These are phyloP conservation scores for Brachypterus glaber DNA, from an alignment of 2,888 invertebrate species.

Conservation along the genomic window DNA sequence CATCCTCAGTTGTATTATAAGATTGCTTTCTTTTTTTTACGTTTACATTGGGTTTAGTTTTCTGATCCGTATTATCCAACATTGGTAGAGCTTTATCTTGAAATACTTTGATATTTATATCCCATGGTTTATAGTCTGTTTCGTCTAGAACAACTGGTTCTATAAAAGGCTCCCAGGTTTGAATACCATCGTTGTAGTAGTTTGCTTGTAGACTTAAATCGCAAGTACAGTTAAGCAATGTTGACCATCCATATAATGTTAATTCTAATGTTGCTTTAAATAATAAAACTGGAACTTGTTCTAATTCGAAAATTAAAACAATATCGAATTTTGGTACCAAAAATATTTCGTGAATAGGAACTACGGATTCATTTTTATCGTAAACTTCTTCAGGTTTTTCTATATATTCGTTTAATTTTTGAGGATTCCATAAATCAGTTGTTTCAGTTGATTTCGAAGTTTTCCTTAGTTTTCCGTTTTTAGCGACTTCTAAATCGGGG, in stretches of 20 bases:
- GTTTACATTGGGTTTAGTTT: constrained; percentile 20
- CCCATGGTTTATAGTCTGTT: constrained; percentile 62
- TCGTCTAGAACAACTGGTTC: constrained; percentile 63
- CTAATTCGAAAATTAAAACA: constrained; percentile 54
- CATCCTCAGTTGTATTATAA: constrained; percentile 35
- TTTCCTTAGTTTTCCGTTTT: constrained; percentile 15
- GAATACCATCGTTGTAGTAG: constrained; percentile 37
- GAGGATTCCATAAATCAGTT: constrained; percentile 64
- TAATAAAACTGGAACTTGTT: constrained; percentile 49
- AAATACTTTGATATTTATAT: constrained; percentile 55
- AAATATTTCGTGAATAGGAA: constrained; percentile 24
- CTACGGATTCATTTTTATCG: constrained; percentile 11
- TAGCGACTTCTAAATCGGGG: constrained; percentile 29
- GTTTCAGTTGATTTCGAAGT: constrained; percentile 38
- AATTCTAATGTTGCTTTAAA: constrained; percentile 49
- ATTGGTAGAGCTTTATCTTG: constrained; percentile 42
- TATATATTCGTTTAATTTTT: constrained; percentile 45
- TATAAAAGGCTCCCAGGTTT: constrained; percentile 73
- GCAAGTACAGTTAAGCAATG: constrained; percentile 36
- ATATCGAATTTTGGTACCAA: constrained; percentile 46
- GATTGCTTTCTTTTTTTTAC: constrained; percentile 27
- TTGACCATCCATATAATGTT: constrained; percentile 59
- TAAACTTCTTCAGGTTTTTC: constrained; percentile 11
- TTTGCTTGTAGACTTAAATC: constrained; percentile 43
- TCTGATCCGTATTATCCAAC: constrained; percentile 27